These are phyloP conservation scores for Paramormyrops hopkinsi DNA, from an alignment of 2,797 vertebrate genomes.

Conservation along the genomic window DNA sequence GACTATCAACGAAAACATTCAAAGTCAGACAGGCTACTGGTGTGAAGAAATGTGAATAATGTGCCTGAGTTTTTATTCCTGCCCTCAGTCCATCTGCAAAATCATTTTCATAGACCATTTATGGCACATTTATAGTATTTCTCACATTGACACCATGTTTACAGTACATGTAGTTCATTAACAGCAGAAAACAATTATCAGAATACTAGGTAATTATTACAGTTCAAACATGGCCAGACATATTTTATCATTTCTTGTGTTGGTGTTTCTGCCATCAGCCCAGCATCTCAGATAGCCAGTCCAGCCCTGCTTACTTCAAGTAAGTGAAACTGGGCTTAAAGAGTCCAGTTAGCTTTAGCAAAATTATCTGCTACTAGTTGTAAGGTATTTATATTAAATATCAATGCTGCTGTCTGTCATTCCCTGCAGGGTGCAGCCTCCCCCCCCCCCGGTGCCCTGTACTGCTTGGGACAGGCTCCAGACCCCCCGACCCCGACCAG, in stretches of 20 bases:
- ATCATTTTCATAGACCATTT: not conserved
- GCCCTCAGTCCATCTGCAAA: not conserved
- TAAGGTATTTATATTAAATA: not conserved
- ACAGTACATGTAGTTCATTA: not conserved
- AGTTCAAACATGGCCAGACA: not conserved
- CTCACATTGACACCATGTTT: not conserved
- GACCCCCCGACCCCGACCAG: not conserved
- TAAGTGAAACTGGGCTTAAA: not conserved
- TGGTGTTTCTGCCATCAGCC: not conserved
- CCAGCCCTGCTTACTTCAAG: not conserved
- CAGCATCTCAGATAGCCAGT: not conserved
- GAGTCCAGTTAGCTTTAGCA: not conserved
- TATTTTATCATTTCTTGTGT: not conserved
- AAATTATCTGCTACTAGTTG: not conserved
- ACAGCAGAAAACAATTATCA: not conserved
- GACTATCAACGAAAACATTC: not conserved
- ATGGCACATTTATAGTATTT: not conserved
- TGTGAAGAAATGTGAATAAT: not conserved
- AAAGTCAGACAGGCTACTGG: not conserved
- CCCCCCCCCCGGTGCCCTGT: not conserved
- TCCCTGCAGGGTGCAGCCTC: not conserved
- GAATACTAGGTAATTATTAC: not conserved
- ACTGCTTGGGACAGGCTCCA: not conserved
- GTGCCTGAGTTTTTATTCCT: not conserved
- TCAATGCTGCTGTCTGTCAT: not conserved